Percentiles rank a stretch among this genome's conserved stretches.
Evolutionary conservation across 2,113 vertebrate genomes (phyloP).

Genomic region (Corythornis madagascariensis): DNA sequence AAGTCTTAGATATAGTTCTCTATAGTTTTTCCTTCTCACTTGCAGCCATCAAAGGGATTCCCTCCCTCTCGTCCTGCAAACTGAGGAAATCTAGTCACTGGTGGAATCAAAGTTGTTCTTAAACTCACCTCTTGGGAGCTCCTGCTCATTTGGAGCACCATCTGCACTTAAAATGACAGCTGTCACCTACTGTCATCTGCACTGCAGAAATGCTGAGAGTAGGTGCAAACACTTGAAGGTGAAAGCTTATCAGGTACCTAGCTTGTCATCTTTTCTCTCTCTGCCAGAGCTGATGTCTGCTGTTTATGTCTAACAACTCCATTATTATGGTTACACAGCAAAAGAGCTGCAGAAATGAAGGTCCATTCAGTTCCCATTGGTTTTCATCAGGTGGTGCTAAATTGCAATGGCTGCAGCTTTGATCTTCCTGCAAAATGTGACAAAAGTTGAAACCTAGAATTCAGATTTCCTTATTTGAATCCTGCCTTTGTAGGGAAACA

Average conservation of each 20-base stretch:
- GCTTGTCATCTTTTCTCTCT: neutral
- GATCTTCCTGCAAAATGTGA: neutral
- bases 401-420: constrained; percentile 1
- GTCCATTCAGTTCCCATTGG: constrained; percentile 9
- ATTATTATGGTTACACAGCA: constrained; percentile 32
- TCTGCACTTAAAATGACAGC: neutral
- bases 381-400: constrained; percentile 33
- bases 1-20: neutral
- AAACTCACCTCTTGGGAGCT: neutral
- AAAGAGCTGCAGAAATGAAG: constrained; percentile 48
- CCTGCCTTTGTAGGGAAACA: neutral
- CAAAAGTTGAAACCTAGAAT: neutral
- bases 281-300: neutral
- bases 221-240: neutral
- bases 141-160: neutral
- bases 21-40: neutral
- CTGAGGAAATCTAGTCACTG: neutral
- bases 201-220: neutral
- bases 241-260: constrained; percentile 40
- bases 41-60: neutral
- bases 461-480: neutral
- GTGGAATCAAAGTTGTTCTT: neutral
- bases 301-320: constrained; percentile 3
- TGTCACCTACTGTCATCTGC: neutral
- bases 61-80: neutral